Evolutionary conservation across 2,888 invertebrate species (phyloP), one percentile per base, ranked within the genome.

Genomic region (Unio pictorum): DNA sequence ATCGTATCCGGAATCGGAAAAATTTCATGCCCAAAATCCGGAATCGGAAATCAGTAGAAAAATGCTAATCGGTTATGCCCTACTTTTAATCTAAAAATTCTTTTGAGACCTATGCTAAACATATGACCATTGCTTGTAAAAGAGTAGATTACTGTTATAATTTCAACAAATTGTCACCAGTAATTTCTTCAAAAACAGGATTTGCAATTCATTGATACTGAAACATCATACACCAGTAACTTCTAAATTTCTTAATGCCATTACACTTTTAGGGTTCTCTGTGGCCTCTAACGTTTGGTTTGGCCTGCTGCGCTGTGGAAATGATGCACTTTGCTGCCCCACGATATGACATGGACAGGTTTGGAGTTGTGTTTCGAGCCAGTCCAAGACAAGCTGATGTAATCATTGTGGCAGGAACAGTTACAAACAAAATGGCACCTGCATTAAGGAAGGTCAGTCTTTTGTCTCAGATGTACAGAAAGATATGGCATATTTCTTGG

Each of bases 261-360:
- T 45, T 45, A 23, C 72, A 17, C 55, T 72, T 84, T n/a, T 79
- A 92, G 92, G 94, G 94, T 86, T 99, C 99, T 0, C 90, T 99
- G 55, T 99, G 99, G 99, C 99, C 99, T 0, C 92, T 99, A 91
- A 99, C 99, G 15, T 99, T 99, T 91, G 99, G 99, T 73, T 91
- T 99, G 84, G 99, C 99, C 3, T 99, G 99, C 87, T 99, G 99
- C 91, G 99, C 99, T 78, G 98, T 99, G 5, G 99, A 99, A 91
- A 99, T 99, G 99, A 99, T 99, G 98, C 99, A 99, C 92, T 97
- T 99, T 69, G 99, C 99, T 79, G 99, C 98, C 55, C 98, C 99
- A 4, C 93, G 99, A 82, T 99, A 99, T 89, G 99, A 99, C 90
- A 99, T 99, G 98, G 99, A 99, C 93, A 94, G 98, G 90, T 92